Base-by-base conservation (phyloP, 2,888 invertebrate genomes). In the Ctenicera cuprea region DNA sequence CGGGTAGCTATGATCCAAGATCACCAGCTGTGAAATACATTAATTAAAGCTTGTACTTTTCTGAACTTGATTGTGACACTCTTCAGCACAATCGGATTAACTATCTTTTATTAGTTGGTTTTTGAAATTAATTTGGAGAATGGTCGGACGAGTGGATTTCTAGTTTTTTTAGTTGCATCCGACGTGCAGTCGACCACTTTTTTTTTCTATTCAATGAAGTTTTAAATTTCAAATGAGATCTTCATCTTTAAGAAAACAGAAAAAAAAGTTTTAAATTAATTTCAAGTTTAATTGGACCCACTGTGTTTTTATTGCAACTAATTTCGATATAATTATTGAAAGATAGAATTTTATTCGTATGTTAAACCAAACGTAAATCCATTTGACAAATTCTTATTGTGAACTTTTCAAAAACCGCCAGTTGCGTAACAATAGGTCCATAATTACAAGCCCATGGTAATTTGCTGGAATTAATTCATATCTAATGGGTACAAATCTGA, bases 401-500 rank as follows among this genome's bases (percentile, higher is more conserved):
- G n/a, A 14, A 41, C 41, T 1, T 14, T 41, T 41, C 3, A 41
- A 41, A 41, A n/a, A 41, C 12, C 41, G 41, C 14, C 41, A 14
- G 41, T 41, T 41, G 7, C 41, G n/a, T 41, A 41, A 41, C 41
- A 41, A 41, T 4, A 41, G 41, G n/a, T 41, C 41, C 41, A 14
- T 41, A 41, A 41, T 41, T 41, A 14, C 41, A 14, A 41, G 14
- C n/a, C 3, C 7, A 41, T 41, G 41, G n/a, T 41, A 41, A 41
- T 41, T 41, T 41, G n/a, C 7, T 18, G n/a, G 50, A 50, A 50
- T 22, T 50, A 50, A 50, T 48, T 50, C 22, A 50, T 50, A 50
- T 50, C 50, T 50, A 50, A 50, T 50, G 50, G 18, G 50, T 43
- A 26, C 43, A 63, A 37, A 50, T 20, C 33, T 33, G 16, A 64